Base-by-base conservation (phyloP, 2,888 invertebrate species). In the Apamea crenata region DNA sequence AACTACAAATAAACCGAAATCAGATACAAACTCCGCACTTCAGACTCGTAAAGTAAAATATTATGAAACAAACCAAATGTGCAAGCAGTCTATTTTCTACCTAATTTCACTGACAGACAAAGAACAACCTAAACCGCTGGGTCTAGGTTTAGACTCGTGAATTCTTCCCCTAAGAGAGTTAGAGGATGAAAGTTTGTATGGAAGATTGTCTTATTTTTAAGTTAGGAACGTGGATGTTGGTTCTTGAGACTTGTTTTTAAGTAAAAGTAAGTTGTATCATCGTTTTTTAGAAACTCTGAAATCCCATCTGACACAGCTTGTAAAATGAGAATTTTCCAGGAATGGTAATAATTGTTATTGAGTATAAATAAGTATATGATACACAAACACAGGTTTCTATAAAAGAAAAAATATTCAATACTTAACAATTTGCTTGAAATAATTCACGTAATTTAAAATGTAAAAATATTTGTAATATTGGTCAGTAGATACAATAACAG, bases 401-500 rank as follows among this genome's bases (percentile, higher is more conserved):
- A 70, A 1, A 56, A 50, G 1, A 59, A 74, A 40, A n/a, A 66
- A 21, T 18, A 53, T 53, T 56, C 5, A 80, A 50, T 47, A n/a
- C n/a, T n/a, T n/a, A 61, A 72, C 29, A 63, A 68, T 68, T 72
- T 68, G 32, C 59, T 70, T 59, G 66, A 44, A 83, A 81, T 81
- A 77, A 66, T 66, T 44, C 59, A 32, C 69, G n/a, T n/a, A n/a
- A n/a, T n/a, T n/a, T n/a, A n/a, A n/a, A n/a, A n/a, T n/a, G n/a
- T n/a, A n/a, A n/a, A n/a, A n/a, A n/a, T n/a, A n/a, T 59, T 78
- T 53, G 56, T 50, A 69, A 83, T 78, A 78, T 67, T 83, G 67
- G 44, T 66, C 29, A 77, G 25, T 47, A 47, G 6, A 12, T 47
- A 47, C 29, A 69, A 83, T 78, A 84, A 71, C 81, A 82, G 81